Evolutionary conservation across 2,888 invertebrate species (phyloP), one percentile per base, ranked within the genome.

Genomic region (Quadroppia sp.): DNA sequence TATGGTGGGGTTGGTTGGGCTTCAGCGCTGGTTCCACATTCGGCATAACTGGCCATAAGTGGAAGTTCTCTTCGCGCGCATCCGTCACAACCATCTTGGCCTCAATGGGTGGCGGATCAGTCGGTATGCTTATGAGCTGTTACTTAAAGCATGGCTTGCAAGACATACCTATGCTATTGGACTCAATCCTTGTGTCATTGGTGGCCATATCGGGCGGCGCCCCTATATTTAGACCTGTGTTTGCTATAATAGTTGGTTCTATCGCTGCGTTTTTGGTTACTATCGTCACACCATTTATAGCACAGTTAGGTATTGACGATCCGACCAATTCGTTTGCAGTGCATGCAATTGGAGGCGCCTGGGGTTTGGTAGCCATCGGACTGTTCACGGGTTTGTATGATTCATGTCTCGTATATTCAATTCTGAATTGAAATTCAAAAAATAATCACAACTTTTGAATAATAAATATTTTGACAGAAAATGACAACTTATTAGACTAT

Each of bases 1-100:
- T 94, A 0, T 94, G 94, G 94, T 96, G 95, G 95, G 95, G 95
- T 0, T 95, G 95, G 95, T 84, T 95, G 72, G 94, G 94, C 0
- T 95, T 95, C 81, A 94, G 94, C 83, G 94, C 94, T 67, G 95
- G 95, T 17, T 85, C 85, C 77, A 85, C 85, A 1, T 85, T 85
- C 78, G 86, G 86, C 83, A 87, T 90, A 17, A 89, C 90, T 77
- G 92, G 91, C 0, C 87, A 89, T 7, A 91, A 91, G 81, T 95
- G 95, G 94, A 90, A 92, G 81, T 92, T 92, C 81, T 92, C 94
- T 1, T 81, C 82, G 23, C 80, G 91, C 64, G 92, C 93, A 0
- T 92, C 93, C 0, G 92, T 93, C 0, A 90, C 91, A 85, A 94
- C 94, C 0, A 90, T 94, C 88, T 88, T 93, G 85, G 89, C 91